Percentiles rank a stretch among this genome's conserved stretches.
phyloP scores from a whole-genome alignment of 2,113 vertebrate genomes.

The Grus americana region DNA sequence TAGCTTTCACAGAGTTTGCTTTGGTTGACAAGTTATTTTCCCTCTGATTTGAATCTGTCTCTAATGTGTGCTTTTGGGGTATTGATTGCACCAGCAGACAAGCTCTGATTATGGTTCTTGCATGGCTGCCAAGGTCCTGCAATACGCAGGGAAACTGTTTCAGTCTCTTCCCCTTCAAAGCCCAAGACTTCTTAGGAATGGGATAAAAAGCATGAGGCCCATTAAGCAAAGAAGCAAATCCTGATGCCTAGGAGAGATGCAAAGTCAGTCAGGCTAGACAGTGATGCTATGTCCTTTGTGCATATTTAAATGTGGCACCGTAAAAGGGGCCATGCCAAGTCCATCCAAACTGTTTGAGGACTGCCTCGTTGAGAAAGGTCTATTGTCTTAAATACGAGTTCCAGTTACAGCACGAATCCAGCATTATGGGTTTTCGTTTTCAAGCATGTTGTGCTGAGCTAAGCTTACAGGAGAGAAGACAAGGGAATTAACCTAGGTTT shows the following conservation, averaged over 20 bases:
- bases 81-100: conserved; percentile 26
- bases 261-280: neutral
- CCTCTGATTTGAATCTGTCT: conserved; percentile 39
- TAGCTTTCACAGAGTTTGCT: conserved; percentile 42
- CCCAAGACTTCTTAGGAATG: neutral
- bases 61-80: conserved; percentile 3
- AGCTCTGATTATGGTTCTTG: conserved; percentile 22
- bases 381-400: neutral
- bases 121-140: conserved; percentile 28
- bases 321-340: neutral
- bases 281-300: neutral
- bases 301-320: neutral
- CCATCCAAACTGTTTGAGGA: neutral
- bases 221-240: neutral
- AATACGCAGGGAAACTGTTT: neutral
- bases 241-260: neutral
- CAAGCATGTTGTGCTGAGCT: neutral
- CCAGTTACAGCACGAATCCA: neutral
- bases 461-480: neutral
- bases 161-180: neutral
- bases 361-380: rapidly evolving
- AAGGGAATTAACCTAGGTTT: neutral
- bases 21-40: conserved; percentile 52
- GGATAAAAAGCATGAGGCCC: neutral
- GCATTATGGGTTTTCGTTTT: neutral